These are phyloP conservation scores for Saturnia japonica DNA, from an alignment of 2,888 invertebrate species.

Conservation along the genomic window DNA sequence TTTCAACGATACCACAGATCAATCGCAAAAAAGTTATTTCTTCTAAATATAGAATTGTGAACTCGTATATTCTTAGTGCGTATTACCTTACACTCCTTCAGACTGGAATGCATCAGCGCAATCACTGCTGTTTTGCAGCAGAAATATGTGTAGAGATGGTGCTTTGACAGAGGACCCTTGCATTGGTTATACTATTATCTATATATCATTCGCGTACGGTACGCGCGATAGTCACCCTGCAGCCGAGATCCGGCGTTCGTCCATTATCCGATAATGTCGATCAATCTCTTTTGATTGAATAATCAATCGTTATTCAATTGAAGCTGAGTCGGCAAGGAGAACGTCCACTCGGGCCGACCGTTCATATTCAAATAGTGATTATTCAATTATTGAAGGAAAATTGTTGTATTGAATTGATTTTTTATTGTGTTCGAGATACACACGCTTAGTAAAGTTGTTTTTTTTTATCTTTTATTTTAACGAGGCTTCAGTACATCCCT, in stretches of 20 bases:
- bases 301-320: constrained; percentile 81
- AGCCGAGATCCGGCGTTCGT: constrained; percentile 54
- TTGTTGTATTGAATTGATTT: constrained; percentile 17
- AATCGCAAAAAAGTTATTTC: too few relatives aligned
- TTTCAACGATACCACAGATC: too few relatives aligned
- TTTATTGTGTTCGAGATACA: not conserved
- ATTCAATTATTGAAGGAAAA: constrained; percentile 17
- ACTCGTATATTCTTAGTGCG: too few relatives aligned
- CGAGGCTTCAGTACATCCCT: too few relatives aligned
- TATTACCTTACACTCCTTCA: too few relatives aligned
- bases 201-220: not conserved
- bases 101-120: too few relatives aligned
- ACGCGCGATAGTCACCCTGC: constrained; percentile 36
- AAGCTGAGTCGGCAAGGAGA: constrained; percentile 40
- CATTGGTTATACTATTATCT: too few relatives aligned
- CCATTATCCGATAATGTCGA: constrained; percentile 78
- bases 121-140: too few relatives aligned
- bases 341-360: not conserved
- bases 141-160: too few relatives aligned
- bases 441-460: not conserved
- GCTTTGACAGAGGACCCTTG: too few relatives aligned
- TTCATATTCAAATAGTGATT: constrained; percentile 1
- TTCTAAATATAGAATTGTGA: too few relatives aligned
- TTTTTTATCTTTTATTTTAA: too few relatives aligned
- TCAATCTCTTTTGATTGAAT: constrained; percentile 80